Evolutionary conservation across 2,888 invertebrate genomes (phyloP), one percentile per base, ranked within the genome.

Genomic region (Sericinus montela): DNA sequence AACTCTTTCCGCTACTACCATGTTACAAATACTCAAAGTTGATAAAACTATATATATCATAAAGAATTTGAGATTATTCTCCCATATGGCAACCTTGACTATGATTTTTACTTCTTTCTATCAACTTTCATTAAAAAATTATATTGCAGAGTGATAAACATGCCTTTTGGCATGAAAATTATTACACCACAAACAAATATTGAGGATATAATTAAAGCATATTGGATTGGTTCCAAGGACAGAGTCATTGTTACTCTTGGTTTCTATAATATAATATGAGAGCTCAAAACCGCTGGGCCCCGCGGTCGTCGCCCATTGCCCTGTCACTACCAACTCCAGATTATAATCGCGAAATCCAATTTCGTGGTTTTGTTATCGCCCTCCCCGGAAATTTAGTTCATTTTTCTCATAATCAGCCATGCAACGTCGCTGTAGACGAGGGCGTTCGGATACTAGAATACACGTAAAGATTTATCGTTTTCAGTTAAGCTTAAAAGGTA

Each of bases 341-440:
- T 88, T 82, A 79, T 81, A 88, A n/a, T 88, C 87, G 80, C 70
- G 65, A 75, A 88, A 88, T 86, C 86, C 87, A 88, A 88, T 88
- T 87, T 85, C 80, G 86, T 78, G 83, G 85, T 84, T 85, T 83
- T 80, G 81, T 82, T 85, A 85, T 87, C 85, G 80, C 69, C 58
- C 64, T 67, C 63, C 60, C 67, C 71, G 79, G 75, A 77, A 81
- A 83, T 81, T 80, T 70, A 74, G 76, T 76, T 78, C 73, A 79
- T 80, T 75, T 64, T 65, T 72, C 63, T 72, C 65, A 70, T 72
- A 72, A 75, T 65, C 60, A 58, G 60, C 62, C 55, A 55, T 58
- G 57, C 60, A 48, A 48, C 51, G 42, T 38, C 44, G 40, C 40
- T 44, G 43, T 36, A 47, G 44, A 53, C 14, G 36, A 30, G 30